Base-by-base conservation (phyloP, 2,113 vertebrate genomes). In the Ovis aries region DNA sequence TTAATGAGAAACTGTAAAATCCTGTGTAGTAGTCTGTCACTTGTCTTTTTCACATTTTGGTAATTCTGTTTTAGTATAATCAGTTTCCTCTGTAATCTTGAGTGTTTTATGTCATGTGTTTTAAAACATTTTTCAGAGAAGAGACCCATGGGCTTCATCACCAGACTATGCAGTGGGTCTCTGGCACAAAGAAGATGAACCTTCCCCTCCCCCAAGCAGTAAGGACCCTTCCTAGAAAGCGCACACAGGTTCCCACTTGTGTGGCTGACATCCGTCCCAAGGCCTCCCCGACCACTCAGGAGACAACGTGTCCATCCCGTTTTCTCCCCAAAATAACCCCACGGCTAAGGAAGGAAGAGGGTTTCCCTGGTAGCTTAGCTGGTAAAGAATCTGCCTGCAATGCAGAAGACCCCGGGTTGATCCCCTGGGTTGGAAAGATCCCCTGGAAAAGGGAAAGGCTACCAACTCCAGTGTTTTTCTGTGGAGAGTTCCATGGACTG, bases 221-320 rank as follows among this genome's bases (percentile, higher is more conserved):
- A 3, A 23, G 92, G 33, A 7, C 52, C 57, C 9, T 14, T 84
- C 53, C 11, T 48, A 5, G 83, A 57, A 86, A 31, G 36, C 36
- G 6, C 23, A 8, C 31, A 15, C 7, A 4, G 16, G 21, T 14
- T 31, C 21, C 29, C 7, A 4, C 36, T 59, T 1, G 2, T 0
- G 0, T n/a, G 53, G 62, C 60, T 10, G 19, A 1, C 27, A 3
- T 15, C 67, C 1, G 36, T 43, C 57, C 91, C 7, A 0, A 12
- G 57, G 53, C 21, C 81, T 84, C n/a, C 15, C 15, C 0, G 12
- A 5, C 33, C 16, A 7, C 62, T 57, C 13, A 53, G 67, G 71
- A 71, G 62, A 17, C 40, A 21, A 0, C 3, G 29, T 9, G 3
- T n/a, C 13, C 31, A 6, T 21, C 11, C 10, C 1, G 3, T 12